These are phyloP conservation scores for Elanus axillaris DNA, from an alignment of 2,113 vertebrate genomes.

Conservation along the genomic window DNA sequence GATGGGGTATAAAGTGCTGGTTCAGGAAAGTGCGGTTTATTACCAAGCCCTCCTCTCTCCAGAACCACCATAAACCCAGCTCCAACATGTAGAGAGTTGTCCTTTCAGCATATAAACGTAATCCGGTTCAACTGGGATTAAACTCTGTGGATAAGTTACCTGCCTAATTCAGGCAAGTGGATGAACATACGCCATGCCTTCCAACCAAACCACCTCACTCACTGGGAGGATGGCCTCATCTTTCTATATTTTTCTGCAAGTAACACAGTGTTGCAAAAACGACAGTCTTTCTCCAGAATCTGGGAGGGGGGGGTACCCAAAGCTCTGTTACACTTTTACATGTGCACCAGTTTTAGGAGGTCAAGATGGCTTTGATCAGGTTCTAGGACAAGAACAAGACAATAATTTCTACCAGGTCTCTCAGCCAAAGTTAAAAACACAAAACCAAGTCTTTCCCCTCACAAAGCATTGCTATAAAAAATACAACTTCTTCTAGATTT, in stretches of 20 bases:
- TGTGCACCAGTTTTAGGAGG: neutral
- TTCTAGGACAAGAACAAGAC: neutral
- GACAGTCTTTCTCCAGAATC: neutral
- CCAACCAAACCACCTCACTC: neutral
- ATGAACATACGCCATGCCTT: neutral
- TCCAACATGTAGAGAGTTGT: neutral
- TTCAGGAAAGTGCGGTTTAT: neutral
- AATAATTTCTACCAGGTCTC: neutral
- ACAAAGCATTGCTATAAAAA: conserved; percentile 44
- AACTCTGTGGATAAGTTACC: neutral
- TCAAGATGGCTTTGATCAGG: neutral
- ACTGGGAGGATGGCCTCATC: neutral
- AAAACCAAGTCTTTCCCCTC: neutral
- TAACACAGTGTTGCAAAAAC: neutral
- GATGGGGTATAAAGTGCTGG: neutral
- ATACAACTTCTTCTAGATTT: conserved; percentile 34
- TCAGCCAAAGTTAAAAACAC: neutral
- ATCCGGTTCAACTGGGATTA: neutral
- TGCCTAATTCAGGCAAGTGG: neutral
- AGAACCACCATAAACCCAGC: neutral
- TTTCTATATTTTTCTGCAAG: neutral
- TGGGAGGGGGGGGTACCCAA: neutral
- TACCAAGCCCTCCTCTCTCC: neutral
- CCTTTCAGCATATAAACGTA: neutral
- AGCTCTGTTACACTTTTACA: neutral